phyloP scores from a whole-genome alignment of 2,797 vertebrate species.

The Forpus xanthops region DNA sequence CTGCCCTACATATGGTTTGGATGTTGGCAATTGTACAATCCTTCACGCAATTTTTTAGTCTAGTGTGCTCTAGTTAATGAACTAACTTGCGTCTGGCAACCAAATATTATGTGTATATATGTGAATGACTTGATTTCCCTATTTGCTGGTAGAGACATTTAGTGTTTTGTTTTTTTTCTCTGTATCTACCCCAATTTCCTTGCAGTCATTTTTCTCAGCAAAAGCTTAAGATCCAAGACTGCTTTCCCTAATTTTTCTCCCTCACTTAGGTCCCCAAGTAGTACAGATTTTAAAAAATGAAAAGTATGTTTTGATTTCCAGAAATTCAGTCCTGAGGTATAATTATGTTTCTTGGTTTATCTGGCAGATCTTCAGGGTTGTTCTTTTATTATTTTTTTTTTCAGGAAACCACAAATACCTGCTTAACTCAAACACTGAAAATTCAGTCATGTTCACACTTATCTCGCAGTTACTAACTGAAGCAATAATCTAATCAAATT shows the following conservation, averaged over 20 bases:
- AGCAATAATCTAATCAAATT: constrained; percentile 36
- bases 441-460: constrained; percentile 1
- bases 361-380: constrained; percentile 49
- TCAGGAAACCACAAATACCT: constrained; percentile 19
- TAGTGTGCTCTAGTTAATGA: background rate
- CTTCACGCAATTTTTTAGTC: background rate
- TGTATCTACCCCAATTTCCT: background rate
- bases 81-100: background rate
- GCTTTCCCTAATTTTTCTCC: background rate
- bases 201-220: background rate
- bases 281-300: background rate
- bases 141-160: background rate
- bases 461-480: constrained; percentile 27
- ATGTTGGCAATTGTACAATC: background rate
- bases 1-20: background rate
- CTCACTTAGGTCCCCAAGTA: background rate
- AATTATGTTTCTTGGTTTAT: constrained; percentile 59
- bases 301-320: constrained; percentile 1
- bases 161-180: background rate
- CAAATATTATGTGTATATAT: background rate
- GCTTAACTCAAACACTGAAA: constrained; percentile 42
- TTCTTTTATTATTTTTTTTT: background rate
- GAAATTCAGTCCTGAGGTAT: constrained; percentile 60
- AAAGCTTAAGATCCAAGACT: background rate
- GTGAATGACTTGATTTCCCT: background rate